Base-by-base conservation (phyloP, 1,140 invertebrate species). In the Olivierus martensii region DNA sequence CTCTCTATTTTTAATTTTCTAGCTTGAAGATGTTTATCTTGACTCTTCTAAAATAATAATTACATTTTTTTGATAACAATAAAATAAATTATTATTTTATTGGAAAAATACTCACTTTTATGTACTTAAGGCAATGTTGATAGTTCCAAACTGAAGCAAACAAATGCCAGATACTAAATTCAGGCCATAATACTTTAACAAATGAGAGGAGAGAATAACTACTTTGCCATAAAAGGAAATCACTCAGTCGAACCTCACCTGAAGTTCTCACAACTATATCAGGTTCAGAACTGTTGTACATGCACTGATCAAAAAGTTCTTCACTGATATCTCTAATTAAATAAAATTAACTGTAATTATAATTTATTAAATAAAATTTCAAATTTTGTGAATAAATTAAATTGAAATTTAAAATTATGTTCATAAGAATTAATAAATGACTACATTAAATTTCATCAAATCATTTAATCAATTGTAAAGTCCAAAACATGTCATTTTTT, bases 141-240 rank as follows among this genome's bases (percentile, higher is more conserved):
- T 87, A 96, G 62, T 84, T 77, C 62, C 95, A 80, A 46, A 97
- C 77, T 15, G 82, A 85, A 18, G 70, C 73, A 59, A 94, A 72
- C 22, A 97, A 75, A 71, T 94, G 81, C 89, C 88, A 95, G 42
- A 92, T 76, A 44, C 76, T 81, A 63, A 96, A 91, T 65, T 95
- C 89, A 17, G 93, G 92, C 92, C 92, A 96, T 17, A 96, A 69
- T 2, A 87, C 81, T 59, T 84, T 73, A 5, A 80, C 76, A 67
- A 91, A 91, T 63, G 83, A 82, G 17, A 90, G 21, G 4, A 59
- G 38, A 2, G 58, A 61, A 44, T 58, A 57, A 53, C 56, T 71
- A 87, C 87, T 52, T 80, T 99, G 94, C 91, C 91, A 98, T 50
- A 98, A 70, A 55, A 99, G 74, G 67, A 97, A 99, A 72, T 99